Percentiles rank a stretch among this genome's conserved stretches.
These are phyloP conservation scores for Cercopithecus petaurista DNA, from an alignment of 2,797 vertebrate genomes.

Conservation along the genomic window DNA sequence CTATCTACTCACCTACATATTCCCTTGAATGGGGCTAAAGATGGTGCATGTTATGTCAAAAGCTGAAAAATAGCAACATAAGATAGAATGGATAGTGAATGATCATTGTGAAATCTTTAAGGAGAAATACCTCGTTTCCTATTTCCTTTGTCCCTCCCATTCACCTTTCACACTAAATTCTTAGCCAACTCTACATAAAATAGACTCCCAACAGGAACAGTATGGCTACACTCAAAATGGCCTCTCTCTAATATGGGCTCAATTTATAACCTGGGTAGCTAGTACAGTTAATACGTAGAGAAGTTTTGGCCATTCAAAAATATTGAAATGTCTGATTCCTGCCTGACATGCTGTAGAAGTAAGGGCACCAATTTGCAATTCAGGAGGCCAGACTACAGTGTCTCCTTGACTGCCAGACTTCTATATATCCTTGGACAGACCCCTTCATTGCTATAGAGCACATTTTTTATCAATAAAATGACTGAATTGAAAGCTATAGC, in stretches of 20 bases:
- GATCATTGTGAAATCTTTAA: no score
- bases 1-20: neutral
- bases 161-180: neutral
- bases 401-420: neutral
- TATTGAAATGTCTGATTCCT: neutral
- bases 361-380: neutral
- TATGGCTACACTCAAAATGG: neutral
- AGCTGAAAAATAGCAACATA: neutral
- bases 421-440: neutral
- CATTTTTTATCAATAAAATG: conserved; percentile 22
- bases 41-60: neutral
- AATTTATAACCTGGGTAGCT: neutral
- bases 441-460: neutral
- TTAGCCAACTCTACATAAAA: neutral
- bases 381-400: neutral
- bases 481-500: neutral
- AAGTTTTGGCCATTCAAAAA: neutral
- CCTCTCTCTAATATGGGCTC: neutral
- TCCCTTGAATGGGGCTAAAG: neutral
- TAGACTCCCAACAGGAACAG: neutral
- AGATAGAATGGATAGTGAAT: neutral
- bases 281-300: neutral
- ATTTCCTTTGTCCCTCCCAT: neutral
- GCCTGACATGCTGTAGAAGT: neutral
- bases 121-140: neutral